Base-by-base conservation (phyloP, 2,797 vertebrate genomes). In the Emys orbicularis region DNA sequence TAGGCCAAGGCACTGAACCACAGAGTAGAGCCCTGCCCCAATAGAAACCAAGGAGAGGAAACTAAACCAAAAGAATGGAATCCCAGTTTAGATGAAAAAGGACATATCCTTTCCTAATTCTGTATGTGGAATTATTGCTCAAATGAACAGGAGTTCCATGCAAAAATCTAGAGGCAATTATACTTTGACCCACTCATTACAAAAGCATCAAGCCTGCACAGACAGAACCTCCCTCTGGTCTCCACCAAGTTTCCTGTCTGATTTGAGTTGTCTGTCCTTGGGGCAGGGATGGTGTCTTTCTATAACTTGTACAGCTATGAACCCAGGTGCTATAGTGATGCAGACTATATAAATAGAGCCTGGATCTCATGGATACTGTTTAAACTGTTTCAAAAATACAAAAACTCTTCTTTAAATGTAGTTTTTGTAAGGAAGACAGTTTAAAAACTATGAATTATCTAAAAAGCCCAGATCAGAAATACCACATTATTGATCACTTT, bases 11-110 rank as follows among this genome's bases (percentile, higher is more conserved):
- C 31, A 90, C 52, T 10, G 10, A 84, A 83, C 50, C 56, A 95
- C 0, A 0, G 41, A 88, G 44, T 8, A 83, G 83, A 37, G 4
- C 27, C 57, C 84, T 47, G 34, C 18, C 31, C 81, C 87, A 74
- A 90, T 84, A 88, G 21, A 94, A 95, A 90, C 10, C 1, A 37
- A 86, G 57, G 18, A 90, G 37, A 87, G 31, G 83, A 94, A 94
- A 92, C 31, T 49, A n/a, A 37, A 25, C 15, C 56, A 85, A 25
- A 81, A 41, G 44, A 90, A 12, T 27, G 88, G 76, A 90, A 91
- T 54, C 7, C 0, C 84, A 29, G 18, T 49, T 56, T 49, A 86
- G 56, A 86, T 90, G 34, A 44, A 31, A 79, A 87, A 89, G 47
- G 6, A 13, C 1, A 1, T n/a, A 65, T 72, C 86, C 94, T 72